Conservation (phyloP, 2,797 vertebrate genomes). For the Emydoidea blandingii region DNA sequence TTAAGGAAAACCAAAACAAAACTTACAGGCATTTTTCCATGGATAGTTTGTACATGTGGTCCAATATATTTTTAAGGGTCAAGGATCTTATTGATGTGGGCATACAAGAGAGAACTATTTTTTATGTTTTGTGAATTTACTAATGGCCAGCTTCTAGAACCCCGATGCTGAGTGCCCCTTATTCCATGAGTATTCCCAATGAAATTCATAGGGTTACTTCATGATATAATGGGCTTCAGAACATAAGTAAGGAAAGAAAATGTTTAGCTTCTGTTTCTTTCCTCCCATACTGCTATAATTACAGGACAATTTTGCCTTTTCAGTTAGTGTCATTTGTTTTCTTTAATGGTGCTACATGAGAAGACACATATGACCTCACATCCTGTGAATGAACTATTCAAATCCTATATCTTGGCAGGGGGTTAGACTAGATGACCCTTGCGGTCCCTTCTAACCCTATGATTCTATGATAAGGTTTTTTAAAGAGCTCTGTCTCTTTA, state of each 20-base stretch:
- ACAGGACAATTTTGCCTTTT: background rate
- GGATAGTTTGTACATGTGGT: background rate
- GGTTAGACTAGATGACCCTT: background rate
- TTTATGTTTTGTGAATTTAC: background rate
- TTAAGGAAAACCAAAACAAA: fast-evolving
- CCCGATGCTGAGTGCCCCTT: background rate
- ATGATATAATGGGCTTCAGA: fast-evolving
- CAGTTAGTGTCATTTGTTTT: background rate
- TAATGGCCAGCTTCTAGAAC: background rate
- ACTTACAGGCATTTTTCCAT: background rate
- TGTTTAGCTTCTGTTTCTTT: background rate
- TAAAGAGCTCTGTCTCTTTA: background rate
- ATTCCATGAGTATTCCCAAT: background rate
- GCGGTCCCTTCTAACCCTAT: background rate
- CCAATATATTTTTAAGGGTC: background rate
- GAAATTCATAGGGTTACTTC: background rate
- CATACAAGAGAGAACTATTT: background rate
- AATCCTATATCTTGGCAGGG: background rate
- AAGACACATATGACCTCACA: background rate
- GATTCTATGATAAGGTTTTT: background rate
- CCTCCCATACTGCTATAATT: background rate
- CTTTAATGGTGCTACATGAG: background rate
- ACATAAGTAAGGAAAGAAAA: background rate
- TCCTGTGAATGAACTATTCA: background rate
- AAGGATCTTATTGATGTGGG: background rate